phyloP scores from a whole-genome alignment of 2,888 invertebrate species.

The Phragmatobia fuliginosa region DNA sequence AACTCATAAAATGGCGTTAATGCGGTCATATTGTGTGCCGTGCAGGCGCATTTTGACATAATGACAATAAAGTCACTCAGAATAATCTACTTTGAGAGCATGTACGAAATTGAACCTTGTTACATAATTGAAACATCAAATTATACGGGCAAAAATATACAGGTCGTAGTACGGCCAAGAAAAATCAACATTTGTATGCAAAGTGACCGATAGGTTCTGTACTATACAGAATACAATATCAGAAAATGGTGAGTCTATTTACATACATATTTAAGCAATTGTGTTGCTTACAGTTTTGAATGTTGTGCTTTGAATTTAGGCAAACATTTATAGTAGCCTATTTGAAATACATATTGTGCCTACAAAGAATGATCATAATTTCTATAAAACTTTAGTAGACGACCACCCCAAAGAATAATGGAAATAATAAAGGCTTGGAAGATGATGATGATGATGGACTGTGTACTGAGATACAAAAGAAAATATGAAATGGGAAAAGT shows the following conservation, averaged over 20 bases:
- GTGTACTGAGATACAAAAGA: too few species aligned
- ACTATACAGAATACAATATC: conserved; percentile 56
- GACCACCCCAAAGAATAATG: too few species aligned
- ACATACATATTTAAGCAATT: conserved; percentile 46
- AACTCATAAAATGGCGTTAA: background rate
- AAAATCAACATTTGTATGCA: conserved; percentile 55
- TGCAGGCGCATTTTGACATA: conserved; percentile 1
- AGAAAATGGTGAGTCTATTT: conserved; percentile 54
- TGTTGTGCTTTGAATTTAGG: background rate
- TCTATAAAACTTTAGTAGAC: too few species aligned
- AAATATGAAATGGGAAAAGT: too few species aligned
- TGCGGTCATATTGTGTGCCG: background rate
- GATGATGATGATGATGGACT: too few species aligned
- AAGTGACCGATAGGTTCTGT: conserved; percentile 56
- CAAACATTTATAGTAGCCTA: background rate
- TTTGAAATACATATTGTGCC: background rate
- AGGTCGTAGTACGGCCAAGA: conserved; percentile 31
- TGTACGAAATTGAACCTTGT: conserved; percentile 21
- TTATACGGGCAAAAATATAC: conserved; percentile 41
- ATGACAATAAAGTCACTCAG: conserved; percentile 7
- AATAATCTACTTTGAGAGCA: conserved; percentile 8
- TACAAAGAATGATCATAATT: background rate
- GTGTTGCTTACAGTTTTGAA: conserved; percentile 26
- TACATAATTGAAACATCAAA: conserved; percentile 47
- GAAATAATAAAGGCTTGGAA: too few species aligned